These are phyloP conservation scores for Colletes collaris DNA, from an alignment of 2,888 invertebrate genomes.

Conservation along the genomic window DNA sequence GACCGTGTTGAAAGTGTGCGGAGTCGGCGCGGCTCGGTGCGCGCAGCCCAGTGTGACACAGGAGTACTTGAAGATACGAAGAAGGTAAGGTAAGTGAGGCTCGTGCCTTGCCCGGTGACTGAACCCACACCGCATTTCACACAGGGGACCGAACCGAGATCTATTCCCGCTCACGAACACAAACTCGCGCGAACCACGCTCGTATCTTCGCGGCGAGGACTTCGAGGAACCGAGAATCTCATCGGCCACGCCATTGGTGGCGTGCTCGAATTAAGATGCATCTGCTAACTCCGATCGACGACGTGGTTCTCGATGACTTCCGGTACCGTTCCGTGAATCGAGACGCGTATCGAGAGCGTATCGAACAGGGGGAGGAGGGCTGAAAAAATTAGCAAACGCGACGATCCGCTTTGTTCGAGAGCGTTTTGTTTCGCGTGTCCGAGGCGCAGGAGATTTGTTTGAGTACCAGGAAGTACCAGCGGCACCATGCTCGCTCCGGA, in stretches of 20 bases:
- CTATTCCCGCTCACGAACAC: conserved; percentile 29
- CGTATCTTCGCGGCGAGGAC: conserved; percentile 29
- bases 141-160: conserved; percentile 24
- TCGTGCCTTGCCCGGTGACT: conserved; percentile 77
- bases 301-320: conserved; percentile 39
- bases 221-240: conserved; percentile 67
- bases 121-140: conserved; percentile 74
- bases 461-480: conserved; percentile 64
- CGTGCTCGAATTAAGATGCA: conserved; percentile 64
- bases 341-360: conserved; percentile 2
- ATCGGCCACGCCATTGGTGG: conserved; percentile 52
- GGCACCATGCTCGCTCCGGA: conserved; percentile 26
- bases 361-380: not conserved
- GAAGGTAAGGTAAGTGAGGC: conserved; percentile 70
- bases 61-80: conserved; percentile 68
- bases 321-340: conserved; percentile 29
- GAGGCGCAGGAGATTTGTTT: conserved; percentile 56
- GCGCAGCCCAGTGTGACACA: conserved; percentile 59
- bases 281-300: conserved; percentile 42
- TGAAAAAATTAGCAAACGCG: conserved; percentile 8
- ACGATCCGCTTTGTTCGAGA: conserved; percentile 17
- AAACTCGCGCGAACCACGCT: not conserved
- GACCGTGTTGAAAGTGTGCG: not conserved
- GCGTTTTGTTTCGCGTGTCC: conserved; percentile 45
- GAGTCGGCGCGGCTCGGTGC: not conserved